Evolutionary conservation across 2,888 invertebrate genomes (phyloP).

Genomic region (Melieria crassipennis): DNA sequence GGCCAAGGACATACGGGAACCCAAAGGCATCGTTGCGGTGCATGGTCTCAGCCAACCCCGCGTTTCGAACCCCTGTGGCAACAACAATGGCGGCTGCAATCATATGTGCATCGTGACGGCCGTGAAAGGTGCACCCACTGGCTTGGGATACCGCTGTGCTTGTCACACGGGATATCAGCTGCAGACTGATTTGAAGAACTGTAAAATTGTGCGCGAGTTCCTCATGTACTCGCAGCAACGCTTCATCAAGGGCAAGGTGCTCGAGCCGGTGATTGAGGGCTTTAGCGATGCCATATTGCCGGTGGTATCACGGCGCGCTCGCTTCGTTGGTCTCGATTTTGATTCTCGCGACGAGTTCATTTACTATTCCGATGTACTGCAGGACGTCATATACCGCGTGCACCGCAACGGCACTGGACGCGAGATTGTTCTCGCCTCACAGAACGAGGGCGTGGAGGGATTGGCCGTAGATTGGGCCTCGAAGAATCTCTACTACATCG

Average conservation of each 20-base stretch:
- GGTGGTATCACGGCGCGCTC: conserved; percentile 87
- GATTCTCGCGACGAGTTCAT: conserved; percentile 90
- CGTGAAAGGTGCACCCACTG: conserved; percentile 71
- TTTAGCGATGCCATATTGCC: conserved; percentile 96
- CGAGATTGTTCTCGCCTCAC: conserved; percentile 92
- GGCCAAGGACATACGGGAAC: conserved; percentile 81
- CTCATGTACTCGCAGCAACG: conserved; percentile 95
- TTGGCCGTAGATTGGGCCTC: conserved; percentile 96
- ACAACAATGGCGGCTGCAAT: conserved; percentile 88
- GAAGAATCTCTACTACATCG: conserved; percentile 94
- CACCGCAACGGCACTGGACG: conserved; percentile 81
- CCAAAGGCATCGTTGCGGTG: conserved; percentile 84
- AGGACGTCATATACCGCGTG: conserved; percentile 91
- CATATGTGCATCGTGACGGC: conserved; percentile 94
- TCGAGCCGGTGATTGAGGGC: conserved; percentile 87
- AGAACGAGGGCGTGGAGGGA: conserved; percentile 97
- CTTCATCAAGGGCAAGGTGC: conserved; percentile 92
- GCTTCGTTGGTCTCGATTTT: conserved; percentile 95
- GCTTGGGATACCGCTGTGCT: conserved; percentile 88
- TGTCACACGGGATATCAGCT: conserved; percentile 89
- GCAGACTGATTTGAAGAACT: conserved; percentile 78
- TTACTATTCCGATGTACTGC: conserved; percentile 96
- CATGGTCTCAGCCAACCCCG: conserved; percentile 81
- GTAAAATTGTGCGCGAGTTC: conserved; percentile 85
- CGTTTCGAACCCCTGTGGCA: conserved; percentile 84